These are phyloP conservation scores for Anastrepha obliqua DNA, from an alignment of 1,140 invertebrate genomes.

Conservation along the genomic window DNA sequence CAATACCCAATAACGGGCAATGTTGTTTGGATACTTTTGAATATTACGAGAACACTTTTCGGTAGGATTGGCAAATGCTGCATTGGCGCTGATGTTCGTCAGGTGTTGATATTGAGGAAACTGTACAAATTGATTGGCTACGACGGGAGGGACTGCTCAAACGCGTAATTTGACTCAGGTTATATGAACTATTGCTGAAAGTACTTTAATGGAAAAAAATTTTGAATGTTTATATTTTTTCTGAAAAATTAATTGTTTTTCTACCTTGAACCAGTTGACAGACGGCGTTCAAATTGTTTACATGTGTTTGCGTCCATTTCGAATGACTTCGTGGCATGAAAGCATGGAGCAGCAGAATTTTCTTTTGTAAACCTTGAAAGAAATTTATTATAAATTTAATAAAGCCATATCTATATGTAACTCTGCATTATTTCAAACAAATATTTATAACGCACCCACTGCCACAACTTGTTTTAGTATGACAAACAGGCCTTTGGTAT, in stretches of 20 bases:
- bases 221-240: not conserved
- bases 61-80: conserved; percentile 65
- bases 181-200: conserved; percentile 58
- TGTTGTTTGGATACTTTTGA: not conserved
- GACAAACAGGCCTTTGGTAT: conserved; percentile 60
- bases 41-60: conserved; percentile 58
- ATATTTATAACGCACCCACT: not conserved
- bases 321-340: not conserved
- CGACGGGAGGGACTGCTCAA: conserved; percentile 56
- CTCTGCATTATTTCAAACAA: no score
- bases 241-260: not conserved
- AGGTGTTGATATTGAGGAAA: conserved; percentile 16
- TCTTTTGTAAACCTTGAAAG: not conserved
- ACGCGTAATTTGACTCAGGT: conserved; percentile 59
- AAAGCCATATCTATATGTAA: not conserved
- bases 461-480: conserved; percentile 12
- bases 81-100: conserved; percentile 63
- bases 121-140: conserved; percentile 54
- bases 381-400: not conserved
- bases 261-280: conserved; percentile 17
- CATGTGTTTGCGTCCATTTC: not conserved
- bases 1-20: no score
- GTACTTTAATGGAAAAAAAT: conserved; percentile 19
- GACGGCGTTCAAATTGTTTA: not conserved
- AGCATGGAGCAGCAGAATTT: not conserved